phyloP scores from a whole-genome alignment of 1,140 invertebrate species.

The Stegodyphus dumicola region DNA sequence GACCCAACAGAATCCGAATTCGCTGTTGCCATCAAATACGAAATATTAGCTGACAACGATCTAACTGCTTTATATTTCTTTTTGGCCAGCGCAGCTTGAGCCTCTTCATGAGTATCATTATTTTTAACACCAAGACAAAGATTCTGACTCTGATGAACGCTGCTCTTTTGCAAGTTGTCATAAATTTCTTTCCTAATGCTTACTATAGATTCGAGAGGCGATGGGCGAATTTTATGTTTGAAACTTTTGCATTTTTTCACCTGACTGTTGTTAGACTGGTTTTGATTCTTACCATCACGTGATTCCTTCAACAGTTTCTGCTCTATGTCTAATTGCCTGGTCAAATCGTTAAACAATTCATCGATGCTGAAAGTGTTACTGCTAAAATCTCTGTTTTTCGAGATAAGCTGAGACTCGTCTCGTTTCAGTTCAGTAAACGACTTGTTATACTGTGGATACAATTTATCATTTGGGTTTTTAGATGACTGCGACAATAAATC shows the following conservation, averaged over 20 bases:
- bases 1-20: neutral
- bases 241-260: neutral
- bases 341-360: slow-evolving; percentile 46
- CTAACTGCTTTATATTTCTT: slow-evolving; percentile 47
- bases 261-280: neutral
- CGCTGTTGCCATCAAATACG: slow-evolving; percentile 16
- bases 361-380: slow-evolving; percentile 8
- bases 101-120: neutral
- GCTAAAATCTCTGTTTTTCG: neutral
- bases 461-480: neutral
- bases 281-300: slow-evolving; percentile 3
- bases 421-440: neutral
- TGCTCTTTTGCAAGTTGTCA: slow-evolving; percentile 22
- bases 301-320: slow-evolving; percentile 42
- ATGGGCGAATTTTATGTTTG: neutral
- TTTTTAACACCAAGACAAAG: neutral
- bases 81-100: neutral
- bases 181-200: slow-evolving; percentile 41
- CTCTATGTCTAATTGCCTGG: slow-evolving; percentile 32
- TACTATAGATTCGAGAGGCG: slow-evolving; percentile 4
- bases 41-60: slow-evolving; percentile 51
- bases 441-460: too few relatives aligned
- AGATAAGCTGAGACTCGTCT: neutral
- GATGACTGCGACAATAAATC: neutral
- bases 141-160: neutral